Conservation (phyloP, 2,888 invertebrate species). For the Nomada ferruginata region DNA sequence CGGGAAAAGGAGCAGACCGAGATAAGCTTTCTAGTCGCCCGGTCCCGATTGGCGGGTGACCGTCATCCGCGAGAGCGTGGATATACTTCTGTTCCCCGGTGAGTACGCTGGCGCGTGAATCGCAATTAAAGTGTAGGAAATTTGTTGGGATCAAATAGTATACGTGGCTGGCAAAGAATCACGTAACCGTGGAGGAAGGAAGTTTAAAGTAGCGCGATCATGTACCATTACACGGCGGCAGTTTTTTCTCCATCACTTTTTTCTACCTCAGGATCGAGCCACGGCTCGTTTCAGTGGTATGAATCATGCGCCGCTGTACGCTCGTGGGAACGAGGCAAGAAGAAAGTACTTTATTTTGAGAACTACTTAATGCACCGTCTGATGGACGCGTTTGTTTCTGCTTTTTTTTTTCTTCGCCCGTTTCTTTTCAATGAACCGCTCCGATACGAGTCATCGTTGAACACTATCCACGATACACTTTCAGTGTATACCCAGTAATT, state of each 20-base stretch:
- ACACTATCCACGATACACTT: not conserved
- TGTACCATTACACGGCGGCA: constrained; percentile 6
- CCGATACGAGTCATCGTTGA: not conserved
- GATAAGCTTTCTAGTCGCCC: not conserved
- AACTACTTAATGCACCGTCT: not conserved
- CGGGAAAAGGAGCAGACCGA: constrained; percentile 36
- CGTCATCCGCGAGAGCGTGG: not conserved
- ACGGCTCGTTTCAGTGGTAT: constrained; percentile 27
- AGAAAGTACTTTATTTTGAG: constrained; percentile 37
- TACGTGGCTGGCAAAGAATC: not conserved
- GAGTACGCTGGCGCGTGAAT: not conserved
- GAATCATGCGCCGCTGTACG: constrained; percentile 41
- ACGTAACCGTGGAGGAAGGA: not conserved
- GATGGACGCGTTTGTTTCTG: constrained; percentile 17
- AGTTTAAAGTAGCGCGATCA: not conserved
- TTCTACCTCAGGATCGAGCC: constrained; percentile 25
- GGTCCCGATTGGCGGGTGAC: constrained; percentile 27
- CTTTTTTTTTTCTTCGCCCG: not conserved
- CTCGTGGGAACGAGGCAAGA: constrained; percentile 47
- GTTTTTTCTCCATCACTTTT: constrained; percentile 25
- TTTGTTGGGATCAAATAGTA: too few species aligned
- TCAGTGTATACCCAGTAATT: not conserved
- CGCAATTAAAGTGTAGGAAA: not conserved
- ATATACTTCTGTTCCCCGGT: not conserved
- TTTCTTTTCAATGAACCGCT: not conserved